Conservation (phyloP, 2,797 vertebrate genomes). For the Falco peregrinus region DNA sequence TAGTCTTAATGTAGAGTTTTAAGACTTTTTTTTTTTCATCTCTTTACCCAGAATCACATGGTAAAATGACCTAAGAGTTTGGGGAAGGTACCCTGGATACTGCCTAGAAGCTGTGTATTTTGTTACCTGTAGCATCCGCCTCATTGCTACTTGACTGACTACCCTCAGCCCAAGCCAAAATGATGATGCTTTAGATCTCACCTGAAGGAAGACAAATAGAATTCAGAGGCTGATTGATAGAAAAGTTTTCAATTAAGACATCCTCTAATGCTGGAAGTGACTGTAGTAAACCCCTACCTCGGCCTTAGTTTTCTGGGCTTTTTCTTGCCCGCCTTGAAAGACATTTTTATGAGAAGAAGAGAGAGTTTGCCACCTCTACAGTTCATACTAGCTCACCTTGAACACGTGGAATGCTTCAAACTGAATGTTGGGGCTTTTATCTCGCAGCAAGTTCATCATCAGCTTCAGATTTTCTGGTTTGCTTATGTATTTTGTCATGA, state of each 20-base stretch:
- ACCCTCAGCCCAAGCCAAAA: not conserved
- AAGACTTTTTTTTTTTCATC: not conserved
- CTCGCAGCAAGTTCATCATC: constrained; percentile 96
- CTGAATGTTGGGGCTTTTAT: constrained; percentile 97
- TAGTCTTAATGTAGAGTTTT: not conserved
- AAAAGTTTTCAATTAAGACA: not conserved
- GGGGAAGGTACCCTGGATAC: not conserved
- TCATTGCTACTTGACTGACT: not conserved
- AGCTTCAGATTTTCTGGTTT: constrained; percentile 96
- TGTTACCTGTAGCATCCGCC: not conserved
- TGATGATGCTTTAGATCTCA: not conserved
- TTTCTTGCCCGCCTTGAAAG: not conserved
- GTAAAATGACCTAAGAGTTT: not conserved
- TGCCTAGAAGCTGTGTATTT: not conserved
- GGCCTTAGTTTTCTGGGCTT: not conserved
- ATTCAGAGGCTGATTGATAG: not conserved
- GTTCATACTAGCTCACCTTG: constrained; percentile 81
- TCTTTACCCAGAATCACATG: not conserved
- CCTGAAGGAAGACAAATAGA: not conserved
- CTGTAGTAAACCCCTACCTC: not conserved
- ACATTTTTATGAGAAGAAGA: not conserved
- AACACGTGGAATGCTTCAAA: constrained; percentile 98
- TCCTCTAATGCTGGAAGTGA: not conserved
- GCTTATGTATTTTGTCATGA: constrained; percentile 97
- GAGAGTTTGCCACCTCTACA: not conserved